Conservation (phyloP, 2,113 vertebrate genomes). For the Dipodomys spectabilis region DNA sequence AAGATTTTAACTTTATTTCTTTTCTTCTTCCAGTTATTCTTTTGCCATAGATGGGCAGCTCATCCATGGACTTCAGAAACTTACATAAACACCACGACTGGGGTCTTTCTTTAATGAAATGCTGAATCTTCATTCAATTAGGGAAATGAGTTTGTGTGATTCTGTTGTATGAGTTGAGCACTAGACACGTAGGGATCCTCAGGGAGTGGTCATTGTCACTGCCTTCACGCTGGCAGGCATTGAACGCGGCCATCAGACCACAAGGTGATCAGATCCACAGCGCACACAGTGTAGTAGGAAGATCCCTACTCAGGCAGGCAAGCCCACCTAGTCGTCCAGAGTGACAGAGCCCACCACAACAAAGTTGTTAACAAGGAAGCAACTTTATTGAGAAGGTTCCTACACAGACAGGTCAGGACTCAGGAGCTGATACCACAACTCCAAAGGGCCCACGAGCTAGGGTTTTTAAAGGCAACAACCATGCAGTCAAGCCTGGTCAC, state of each 20-base stretch:
- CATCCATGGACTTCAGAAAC: not conserved
- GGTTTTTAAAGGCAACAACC: too few relatives aligned
- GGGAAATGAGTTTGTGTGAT: not conserved
- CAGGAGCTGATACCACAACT: too few relatives aligned
- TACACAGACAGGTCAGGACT: too few relatives aligned
- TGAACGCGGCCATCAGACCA: not conserved
- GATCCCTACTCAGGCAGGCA: too few relatives aligned
- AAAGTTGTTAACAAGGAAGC: too few relatives aligned
- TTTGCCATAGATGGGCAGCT: not conserved
- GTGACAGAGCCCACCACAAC: too few relatives aligned
- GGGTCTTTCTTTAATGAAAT: not conserved
- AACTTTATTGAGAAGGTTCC: too few relatives aligned
- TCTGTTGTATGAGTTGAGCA: not conserved
- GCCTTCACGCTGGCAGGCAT: too few relatives aligned
- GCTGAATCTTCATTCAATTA: not conserved
- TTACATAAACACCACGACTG: not conserved
- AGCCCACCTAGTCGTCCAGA: too few relatives aligned
- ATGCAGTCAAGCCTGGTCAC: too few relatives aligned
- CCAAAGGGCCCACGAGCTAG: too few relatives aligned
- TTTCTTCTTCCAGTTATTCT: not conserved
- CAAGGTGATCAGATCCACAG: rapidly evolving
- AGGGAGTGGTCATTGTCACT: not conserved
- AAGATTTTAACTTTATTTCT: not conserved
- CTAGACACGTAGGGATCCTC: not conserved
- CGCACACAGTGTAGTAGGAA: too few relatives aligned